phyloP scores from a whole-genome alignment of 2,797 vertebrate species.

The Phataginus tricuspis region DNA sequence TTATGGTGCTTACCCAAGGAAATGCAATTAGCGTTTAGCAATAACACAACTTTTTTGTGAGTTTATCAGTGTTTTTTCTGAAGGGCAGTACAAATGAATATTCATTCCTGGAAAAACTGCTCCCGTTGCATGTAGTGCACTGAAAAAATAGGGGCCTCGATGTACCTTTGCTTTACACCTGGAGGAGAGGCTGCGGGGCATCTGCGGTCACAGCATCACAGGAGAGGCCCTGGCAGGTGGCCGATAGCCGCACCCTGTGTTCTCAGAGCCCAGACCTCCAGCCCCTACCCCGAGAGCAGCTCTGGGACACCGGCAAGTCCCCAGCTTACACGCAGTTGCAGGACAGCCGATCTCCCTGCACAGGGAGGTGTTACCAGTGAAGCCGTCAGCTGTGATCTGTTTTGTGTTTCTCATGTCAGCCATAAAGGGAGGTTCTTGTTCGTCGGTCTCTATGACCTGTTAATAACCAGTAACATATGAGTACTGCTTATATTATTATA shows the following conservation, averaged over 20 bases:
- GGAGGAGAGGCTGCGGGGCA: not conserved
- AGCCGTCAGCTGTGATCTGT: not conserved
- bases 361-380: not conserved
- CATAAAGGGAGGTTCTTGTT: not conserved
- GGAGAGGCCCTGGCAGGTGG: not conserved
- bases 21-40: slow-evolving; percentile 56
- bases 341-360: no score
- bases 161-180: not conserved
- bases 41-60: slow-evolving; percentile 30
- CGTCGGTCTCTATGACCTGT: not conserved
- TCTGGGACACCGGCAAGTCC: not conserved
- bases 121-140: not conserved
- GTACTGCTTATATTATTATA: not conserved
- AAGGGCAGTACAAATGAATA: not conserved
- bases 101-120: slow-evolving; percentile 39
- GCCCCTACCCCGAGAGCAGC: not conserved
- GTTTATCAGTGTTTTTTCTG: slow-evolving; percentile 48
- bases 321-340: not conserved
- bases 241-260: not conserved
- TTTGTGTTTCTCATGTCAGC: not conserved
- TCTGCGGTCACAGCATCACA: not conserved
- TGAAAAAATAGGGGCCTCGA: not conserved
- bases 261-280: not conserved
- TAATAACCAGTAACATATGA: not conserved
- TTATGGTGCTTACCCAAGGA: slow-evolving; percentile 70